Evolutionary conservation across 37 sponge, comb jelly and placozoan genomes (phyloP), one percentile per base, ranked within the genome.

Genomic region (Spongilla lacustris): DNA sequence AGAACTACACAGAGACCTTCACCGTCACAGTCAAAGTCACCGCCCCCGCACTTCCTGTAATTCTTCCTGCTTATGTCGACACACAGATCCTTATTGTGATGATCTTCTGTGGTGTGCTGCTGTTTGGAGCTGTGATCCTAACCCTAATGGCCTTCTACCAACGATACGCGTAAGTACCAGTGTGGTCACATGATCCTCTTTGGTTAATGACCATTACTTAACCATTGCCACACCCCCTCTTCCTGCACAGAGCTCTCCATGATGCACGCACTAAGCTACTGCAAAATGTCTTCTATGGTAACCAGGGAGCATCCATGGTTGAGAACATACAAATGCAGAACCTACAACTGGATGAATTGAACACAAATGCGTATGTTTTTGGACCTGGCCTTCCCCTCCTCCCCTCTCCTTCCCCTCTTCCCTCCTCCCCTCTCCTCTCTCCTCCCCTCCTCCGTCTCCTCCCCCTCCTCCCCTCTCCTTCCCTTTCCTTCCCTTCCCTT

Each of bases 261-360:
- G 84, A 74, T 30, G 28, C 71, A 6, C 69, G 84, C 37, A 79
- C 76, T 73, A 77, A 89, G 82, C 67, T 82, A 27, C 41, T 89
- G 67, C 78, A 77, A 13, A 84, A 83, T 84, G 89, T 82, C 30
- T 89, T 89, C 67, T 89, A 89, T 78, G 84, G 84, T n/a, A 49
- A 48, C 24, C 76, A 41, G 26, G 74, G 71, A 17, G 2, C 79
- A n/a, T 71, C 79, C 31, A 26, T 89, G 34, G 67, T 83, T 0
- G 89, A 88, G 14, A 77, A 76, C 32, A 31, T 87, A 11, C 78
- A 85, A 68, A 80, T 66, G 25, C 84, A 79, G 75, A 78, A 69
- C 84, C 70, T 77, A 0, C 84, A 83, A 68, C 25, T 77, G 32
- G 84, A 83, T 32, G 73, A 50, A 31, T 19, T 86, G 68, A 36